These are phyloP conservation scores for Scortum barcoo DNA, from an alignment of 2,113 vertebrate species.

Conservation along the genomic window DNA sequence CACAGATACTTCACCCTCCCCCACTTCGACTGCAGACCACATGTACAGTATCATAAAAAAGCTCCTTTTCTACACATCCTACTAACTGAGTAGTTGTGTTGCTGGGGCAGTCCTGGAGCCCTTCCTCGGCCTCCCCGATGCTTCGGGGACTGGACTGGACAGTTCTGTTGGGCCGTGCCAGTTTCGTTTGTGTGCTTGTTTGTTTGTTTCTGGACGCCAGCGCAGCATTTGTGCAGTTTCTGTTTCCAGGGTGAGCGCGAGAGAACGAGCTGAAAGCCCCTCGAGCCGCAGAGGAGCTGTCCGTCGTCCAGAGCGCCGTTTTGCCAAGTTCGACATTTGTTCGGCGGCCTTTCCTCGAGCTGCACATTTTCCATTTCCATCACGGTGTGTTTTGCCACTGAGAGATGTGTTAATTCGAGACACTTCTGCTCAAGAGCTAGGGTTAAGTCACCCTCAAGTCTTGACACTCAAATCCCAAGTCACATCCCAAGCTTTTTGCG, in stretches of 20 bases:
- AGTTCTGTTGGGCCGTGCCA: background rate
- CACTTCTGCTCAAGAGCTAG: background rate
- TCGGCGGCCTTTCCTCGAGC: conserved; percentile 2
- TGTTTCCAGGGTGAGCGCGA: conserved; percentile 39
- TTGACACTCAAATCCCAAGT: background rate
- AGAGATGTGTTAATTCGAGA: background rate
- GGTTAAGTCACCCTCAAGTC: background rate
- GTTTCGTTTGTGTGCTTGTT: background rate
- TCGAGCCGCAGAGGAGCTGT: background rate
- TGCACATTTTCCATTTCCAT: conserved; percentile 6
- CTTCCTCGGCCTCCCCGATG: background rate
- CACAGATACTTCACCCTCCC: too few species aligned
- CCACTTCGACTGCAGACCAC: too few species aligned
- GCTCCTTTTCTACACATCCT: too few species aligned
- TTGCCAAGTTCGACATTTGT: conserved; percentile 14
- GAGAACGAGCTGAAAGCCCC: background rate
- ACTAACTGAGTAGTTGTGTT: background rate
- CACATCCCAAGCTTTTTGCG: background rate
- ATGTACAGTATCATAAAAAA: too few species aligned
- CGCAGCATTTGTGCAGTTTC: conserved; percentile 1
- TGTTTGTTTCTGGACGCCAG: conserved; percentile 12
- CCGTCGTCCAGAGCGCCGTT: background rate
- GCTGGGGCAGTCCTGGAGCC: background rate
- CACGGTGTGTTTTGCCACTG: background rate
- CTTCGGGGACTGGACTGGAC: background rate